phyloP scores from a whole-genome alignment of 2,797 vertebrate species.

The Esox masquinongy region DNA sequence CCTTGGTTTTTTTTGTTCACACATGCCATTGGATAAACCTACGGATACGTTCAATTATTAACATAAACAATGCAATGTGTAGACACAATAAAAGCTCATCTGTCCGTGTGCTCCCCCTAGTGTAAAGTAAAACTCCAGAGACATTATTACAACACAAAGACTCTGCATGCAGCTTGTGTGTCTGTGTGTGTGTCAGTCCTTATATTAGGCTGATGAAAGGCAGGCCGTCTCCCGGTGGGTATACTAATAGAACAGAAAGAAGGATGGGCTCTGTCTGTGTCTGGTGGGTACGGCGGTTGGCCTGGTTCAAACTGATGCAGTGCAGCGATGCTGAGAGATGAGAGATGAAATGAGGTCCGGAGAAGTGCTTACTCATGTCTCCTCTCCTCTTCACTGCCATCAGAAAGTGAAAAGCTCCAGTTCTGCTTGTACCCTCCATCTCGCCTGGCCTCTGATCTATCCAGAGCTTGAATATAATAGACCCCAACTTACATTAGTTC shows the following conservation, averaged over 20 bases:
- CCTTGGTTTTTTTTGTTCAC: background rate
- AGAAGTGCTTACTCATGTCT: conserved; percentile 89
- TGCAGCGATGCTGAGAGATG: conserved; percentile 25
- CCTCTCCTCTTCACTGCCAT: conserved; percentile 86
- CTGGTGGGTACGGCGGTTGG: conserved; percentile 3
- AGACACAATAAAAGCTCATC: too few species aligned
- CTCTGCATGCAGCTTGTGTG: conserved; percentile 11
- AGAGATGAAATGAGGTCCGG: conserved; percentile 18
- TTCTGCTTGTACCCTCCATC: conserved; percentile 94
- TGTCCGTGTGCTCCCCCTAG: background rate
- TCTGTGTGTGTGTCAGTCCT: background rate
- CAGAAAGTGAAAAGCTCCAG: conserved; percentile 89
- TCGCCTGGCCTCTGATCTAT: conserved; percentile 85
- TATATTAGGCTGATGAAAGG: background rate
- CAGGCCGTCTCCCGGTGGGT: conserved; percentile 17
- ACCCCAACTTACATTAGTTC: conserved; percentile 53
- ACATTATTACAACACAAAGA: background rate
- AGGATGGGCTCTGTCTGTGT: conserved; percentile 30
- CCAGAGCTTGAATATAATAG: conserved; percentile 85
- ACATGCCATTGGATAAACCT: background rate
- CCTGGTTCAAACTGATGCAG: conserved; percentile 38
- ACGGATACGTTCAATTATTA: background rate
- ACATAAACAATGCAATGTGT: too few species aligned
- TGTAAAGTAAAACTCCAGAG: background rate
- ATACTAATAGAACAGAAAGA: conserved; percentile 28